Evolutionary conservation across 2,113 vertebrate genomes (phyloP).

Genomic region (Paralichthys olivaceus): DNA sequence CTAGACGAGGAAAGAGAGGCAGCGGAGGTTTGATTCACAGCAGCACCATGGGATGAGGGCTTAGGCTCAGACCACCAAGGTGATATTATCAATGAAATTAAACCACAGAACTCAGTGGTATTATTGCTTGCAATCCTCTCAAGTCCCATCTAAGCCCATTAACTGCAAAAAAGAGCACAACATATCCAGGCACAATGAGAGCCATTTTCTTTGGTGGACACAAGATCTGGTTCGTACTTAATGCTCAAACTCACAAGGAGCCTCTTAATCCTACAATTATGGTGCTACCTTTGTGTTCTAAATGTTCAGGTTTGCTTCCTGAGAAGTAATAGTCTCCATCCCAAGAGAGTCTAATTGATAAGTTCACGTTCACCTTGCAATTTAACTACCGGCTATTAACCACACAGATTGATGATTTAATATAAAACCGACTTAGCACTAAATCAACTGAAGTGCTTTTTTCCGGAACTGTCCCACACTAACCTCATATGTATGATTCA

Average conservation of each 20-base stretch:
- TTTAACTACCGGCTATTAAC: background rate
- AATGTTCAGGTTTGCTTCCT: background rate
- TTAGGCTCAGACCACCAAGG: conserved; percentile 57
- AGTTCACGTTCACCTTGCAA: background rate
- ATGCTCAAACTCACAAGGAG: conserved; percentile 4
- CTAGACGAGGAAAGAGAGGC: conserved; percentile 19
- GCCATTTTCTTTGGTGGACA: conserved; percentile 14
- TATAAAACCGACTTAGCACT: background rate
- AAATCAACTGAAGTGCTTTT: background rate
- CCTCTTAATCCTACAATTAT: background rate
- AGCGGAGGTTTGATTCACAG: conserved; percentile 46
- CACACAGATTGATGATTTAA: background rate
- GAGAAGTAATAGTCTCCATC: background rate
- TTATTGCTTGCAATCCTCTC: conserved; percentile 62
- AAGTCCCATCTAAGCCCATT: conserved; percentile 52
- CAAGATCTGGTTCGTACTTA: background rate
- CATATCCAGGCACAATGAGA: conserved; percentile 16
- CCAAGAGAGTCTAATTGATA: background rate
- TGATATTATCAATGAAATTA: conserved; percentile 78
- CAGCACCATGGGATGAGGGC: conserved; percentile 31
- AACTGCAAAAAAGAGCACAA: conserved; percentile 42
- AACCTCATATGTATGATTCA: background rate
- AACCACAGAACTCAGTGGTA: conserved; percentile 51
- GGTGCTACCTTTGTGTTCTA: background rate
- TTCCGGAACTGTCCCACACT: background rate